Evolutionary conservation across 2,797 vertebrate genomes (phyloP).

Genomic region (Notoglanidium macrostoma): DNA sequence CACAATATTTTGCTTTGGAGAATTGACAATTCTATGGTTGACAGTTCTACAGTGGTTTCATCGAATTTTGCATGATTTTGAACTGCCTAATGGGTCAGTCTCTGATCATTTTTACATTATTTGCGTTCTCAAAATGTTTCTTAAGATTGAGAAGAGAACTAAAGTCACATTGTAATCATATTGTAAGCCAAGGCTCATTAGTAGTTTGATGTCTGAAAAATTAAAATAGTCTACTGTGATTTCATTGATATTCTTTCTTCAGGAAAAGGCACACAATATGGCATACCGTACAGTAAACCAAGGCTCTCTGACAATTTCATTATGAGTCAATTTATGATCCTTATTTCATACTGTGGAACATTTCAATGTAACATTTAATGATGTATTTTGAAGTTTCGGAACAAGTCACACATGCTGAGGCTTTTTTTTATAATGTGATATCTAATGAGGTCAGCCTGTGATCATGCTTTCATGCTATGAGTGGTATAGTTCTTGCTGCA

Average conservation of each 20-base stretch:
- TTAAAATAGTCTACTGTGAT: neutral
- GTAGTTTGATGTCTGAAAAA: neutral
- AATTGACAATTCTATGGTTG: too few species aligned
- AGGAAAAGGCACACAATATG: neutral
- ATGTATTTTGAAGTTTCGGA: neutral
- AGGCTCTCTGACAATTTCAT: neutral
- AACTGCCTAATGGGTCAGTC: neutral
- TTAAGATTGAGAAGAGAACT: neutral
- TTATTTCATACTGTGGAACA: constrained; percentile 35
- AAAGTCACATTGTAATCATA: neutral
- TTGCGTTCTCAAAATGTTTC: neutral
- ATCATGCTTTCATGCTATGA: neutral
- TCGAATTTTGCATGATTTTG: neutral
- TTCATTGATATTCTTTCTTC: neutral
- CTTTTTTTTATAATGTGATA: neutral
- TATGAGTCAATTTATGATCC: constrained; percentile 29
- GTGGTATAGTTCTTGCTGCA: neutral
- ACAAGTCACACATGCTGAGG: neutral
- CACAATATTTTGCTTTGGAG: neutral
- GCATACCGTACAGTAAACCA: neutral
- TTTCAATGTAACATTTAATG: constrained; percentile 31
- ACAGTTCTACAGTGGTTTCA: neutral
- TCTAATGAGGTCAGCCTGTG: neutral
- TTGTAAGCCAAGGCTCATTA: neutral
- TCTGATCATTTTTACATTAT: neutral